These are phyloP conservation scores for Paramisgurnus dabryanus DNA, from an alignment of 2,113 vertebrate genomes.

Conservation along the genomic window DNA sequence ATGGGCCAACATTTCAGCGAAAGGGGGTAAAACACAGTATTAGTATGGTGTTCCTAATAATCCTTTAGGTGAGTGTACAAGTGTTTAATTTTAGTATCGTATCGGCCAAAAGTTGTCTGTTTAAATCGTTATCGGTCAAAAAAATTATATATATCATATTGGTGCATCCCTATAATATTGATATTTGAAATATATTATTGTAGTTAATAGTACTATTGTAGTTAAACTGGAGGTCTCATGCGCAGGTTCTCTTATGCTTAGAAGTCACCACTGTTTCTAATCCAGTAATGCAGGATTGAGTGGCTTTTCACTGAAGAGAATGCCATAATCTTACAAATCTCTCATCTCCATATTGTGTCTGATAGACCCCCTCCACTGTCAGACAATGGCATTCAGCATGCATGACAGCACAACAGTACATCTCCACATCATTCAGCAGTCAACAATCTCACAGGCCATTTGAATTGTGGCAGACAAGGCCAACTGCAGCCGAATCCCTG, in stretches of 20 bases:
- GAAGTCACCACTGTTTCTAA: neutral
- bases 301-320: neutral
- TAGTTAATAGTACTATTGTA: too few relatives aligned
- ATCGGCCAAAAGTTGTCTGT: too few relatives aligned
- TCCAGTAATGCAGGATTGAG: neutral
- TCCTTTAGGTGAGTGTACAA: too few relatives aligned
- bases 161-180: too few relatives aligned
- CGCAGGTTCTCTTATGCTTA: neutral
- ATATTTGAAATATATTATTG: too few relatives aligned
- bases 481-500: constrained; percentile 28
- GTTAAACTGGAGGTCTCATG: neutral
- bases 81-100: too few relatives aligned
- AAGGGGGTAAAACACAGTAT: too few relatives aligned
- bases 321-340: constrained; percentile 15
- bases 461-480: constrained; percentile 46
- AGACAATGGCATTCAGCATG: constrained; percentile 35
- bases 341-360: constrained; percentile 35
- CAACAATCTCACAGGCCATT: constrained; percentile 39
- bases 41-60: too few relatives aligned
- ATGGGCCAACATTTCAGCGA: too few relatives aligned
- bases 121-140: too few relatives aligned
- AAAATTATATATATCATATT: too few relatives aligned
- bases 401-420: constrained; percentile 40
- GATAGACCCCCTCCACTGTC: neutral
- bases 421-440: constrained; percentile 39